These are phyloP conservation scores for Bryconaethiops microstoma DNA, from an alignment of 2,797 vertebrate genomes.

Conservation along the genomic window DNA sequence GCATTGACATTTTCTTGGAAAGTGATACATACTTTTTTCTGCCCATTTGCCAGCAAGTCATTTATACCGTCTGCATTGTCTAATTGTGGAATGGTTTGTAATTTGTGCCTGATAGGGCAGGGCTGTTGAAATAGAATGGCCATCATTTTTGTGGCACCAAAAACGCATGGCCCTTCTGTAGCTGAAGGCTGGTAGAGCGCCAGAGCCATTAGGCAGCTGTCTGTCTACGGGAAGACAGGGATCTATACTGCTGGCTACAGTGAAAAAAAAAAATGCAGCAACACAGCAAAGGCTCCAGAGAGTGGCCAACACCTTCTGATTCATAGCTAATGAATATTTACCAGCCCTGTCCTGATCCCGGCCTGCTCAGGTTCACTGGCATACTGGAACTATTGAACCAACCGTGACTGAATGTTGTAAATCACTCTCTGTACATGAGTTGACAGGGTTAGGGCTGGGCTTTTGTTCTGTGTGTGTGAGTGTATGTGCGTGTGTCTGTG, in stretches of 20 bases:
- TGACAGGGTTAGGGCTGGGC: slow-evolving; percentile 10
- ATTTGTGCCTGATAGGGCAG: slow-evolving; percentile 49
- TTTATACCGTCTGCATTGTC: slow-evolving; percentile 30
- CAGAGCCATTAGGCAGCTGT: slow-evolving; percentile 75
- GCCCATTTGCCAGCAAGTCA: slow-evolving; percentile 9
- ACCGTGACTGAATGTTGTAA: slow-evolving; percentile 57
- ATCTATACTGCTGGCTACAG: slow-evolving; percentile 71
- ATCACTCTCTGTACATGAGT: slow-evolving; percentile 51
- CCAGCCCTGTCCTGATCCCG: slow-evolving; percentile 48
- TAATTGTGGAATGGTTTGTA: slow-evolving; percentile 58
- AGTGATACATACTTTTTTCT: not conserved
- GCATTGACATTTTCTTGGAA: not conserved
- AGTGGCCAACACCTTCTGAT: slow-evolving; percentile 60
- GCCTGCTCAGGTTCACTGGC: slow-evolving; percentile 54
- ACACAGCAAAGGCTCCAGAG: slow-evolving; percentile 44
- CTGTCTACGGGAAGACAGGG: slow-evolving; percentile 63
- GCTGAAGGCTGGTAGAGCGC: slow-evolving; percentile 64
- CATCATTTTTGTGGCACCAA: slow-evolving; percentile 45
- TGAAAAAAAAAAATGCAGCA: slow-evolving; percentile 59
- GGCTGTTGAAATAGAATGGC: slow-evolving; percentile 47
- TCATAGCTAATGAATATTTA: slow-evolving; percentile 75
- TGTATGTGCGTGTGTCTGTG: not conserved
- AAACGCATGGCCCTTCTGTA: slow-evolving; percentile 53
- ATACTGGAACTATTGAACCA: slow-evolving; percentile 57
- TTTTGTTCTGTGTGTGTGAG: not conserved